phyloP scores from a whole-genome alignment of 1,140 invertebrate genomes.

The Rhopalosiphum maidis region DNA sequence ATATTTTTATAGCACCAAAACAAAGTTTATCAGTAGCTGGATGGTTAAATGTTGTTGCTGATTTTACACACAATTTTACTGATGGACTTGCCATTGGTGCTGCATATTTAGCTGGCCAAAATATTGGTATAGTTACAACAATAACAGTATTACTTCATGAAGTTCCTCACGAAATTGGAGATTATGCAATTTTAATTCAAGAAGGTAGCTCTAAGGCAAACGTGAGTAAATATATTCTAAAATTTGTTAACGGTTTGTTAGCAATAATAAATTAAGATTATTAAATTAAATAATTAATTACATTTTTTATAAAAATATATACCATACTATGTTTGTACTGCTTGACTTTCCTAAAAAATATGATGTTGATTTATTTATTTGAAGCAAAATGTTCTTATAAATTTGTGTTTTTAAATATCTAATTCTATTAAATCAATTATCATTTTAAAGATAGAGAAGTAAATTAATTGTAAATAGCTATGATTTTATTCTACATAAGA shows the following conservation, averaged over 20 bases:
- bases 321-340: too few relatives aligned
- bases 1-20: slow-evolving; percentile 64
- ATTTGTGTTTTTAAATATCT: too few relatives aligned
- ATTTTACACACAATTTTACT: slow-evolving; percentile 96
- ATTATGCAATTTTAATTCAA: slow-evolving; percentile 96
- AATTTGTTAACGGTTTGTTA: background rate
- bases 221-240: slow-evolving; percentile 64
- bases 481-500: too few relatives aligned
- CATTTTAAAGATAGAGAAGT: too few relatives aligned
- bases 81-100: slow-evolving; percentile 96
- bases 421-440: too few relatives aligned
- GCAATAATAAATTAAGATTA: background rate
- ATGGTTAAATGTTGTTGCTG: slow-evolving; percentile 92
- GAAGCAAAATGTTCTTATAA: too few relatives aligned
- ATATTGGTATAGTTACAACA: slow-evolving; percentile 85
- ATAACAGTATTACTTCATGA: slow-evolving; percentile 94
- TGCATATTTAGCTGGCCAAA: slow-evolving; percentile 89
- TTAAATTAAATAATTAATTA: too few relatives aligned
- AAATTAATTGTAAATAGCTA: too few relatives aligned
- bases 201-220: slow-evolving; percentile 89
- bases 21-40: slow-evolving; percentile 78
- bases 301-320: too few relatives aligned
- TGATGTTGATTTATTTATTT: too few relatives aligned
- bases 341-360: too few relatives aligned
- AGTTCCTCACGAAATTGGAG: slow-evolving; percentile 97